Conservation (phyloP, 2,113 vertebrate species). For the Acrocephalus arundinaceus region DNA sequence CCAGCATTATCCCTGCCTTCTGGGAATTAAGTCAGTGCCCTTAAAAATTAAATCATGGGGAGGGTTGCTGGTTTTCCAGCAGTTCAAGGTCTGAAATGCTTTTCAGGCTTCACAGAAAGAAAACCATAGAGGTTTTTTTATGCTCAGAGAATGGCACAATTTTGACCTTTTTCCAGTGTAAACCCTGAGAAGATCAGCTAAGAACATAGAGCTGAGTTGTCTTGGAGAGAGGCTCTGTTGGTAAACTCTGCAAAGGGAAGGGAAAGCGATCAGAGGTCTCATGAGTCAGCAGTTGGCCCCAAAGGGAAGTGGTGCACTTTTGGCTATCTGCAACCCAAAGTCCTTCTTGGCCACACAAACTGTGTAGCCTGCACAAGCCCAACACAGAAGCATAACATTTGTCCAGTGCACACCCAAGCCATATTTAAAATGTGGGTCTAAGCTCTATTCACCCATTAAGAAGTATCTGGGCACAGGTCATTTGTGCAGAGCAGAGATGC, state of each 20-base stretch:
- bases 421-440: neutral
- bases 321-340: neutral
- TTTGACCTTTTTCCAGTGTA: neutral
- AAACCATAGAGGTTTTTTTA: neutral
- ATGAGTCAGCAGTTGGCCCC: neutral
- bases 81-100: neutral
- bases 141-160: neutral
- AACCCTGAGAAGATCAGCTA: neutral
- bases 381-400: neutral
- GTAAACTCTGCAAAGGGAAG: neutral
- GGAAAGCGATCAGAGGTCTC: fast-evolving
- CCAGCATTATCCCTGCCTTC: neutral
- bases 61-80: neutral
- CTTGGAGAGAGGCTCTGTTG: neutral
- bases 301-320: neutral
- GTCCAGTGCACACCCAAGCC: neutral
- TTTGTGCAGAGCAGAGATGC: neutral
- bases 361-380: neutral
- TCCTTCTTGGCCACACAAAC: neutral
- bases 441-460: neutral
- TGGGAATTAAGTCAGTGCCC: neutral
- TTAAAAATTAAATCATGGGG: neutral
- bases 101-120: neutral
- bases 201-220: neutral
- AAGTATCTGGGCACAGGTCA: neutral